These are phyloP conservation scores for Drosophila quadrilineata DNA, from an alignment of 1,140 invertebrate species.

Conservation along the genomic window DNA sequence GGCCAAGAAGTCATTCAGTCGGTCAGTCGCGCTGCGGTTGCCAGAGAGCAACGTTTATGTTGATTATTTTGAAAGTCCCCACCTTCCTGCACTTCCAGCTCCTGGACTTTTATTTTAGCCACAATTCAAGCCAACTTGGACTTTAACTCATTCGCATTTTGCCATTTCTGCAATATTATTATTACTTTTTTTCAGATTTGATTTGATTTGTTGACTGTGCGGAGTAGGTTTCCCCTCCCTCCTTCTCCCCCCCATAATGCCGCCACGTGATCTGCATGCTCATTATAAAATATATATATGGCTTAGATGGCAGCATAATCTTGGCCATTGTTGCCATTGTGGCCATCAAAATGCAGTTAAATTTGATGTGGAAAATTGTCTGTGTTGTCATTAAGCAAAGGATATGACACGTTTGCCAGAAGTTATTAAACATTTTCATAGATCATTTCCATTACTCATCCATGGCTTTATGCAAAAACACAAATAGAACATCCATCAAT, in stretches of 20 bases:
- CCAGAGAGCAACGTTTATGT: constrained; percentile 48
- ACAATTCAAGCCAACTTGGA: constrained; percentile 22
- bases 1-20: constrained; percentile 10
- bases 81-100: not conserved
- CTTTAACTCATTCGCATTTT: constrained; percentile 6
- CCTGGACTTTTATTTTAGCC: constrained; percentile 13
- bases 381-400: constrained; percentile 8
- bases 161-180: not conserved
- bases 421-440: not conserved
- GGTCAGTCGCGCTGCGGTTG: constrained; percentile 31
- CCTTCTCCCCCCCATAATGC: not conserved
- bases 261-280: constrained; percentile 31
- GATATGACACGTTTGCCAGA: not conserved
- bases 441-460: constrained; percentile 17
- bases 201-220: constrained; percentile 40
- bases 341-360: constrained; percentile 31
- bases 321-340: not conserved
- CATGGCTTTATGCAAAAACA: not conserved
- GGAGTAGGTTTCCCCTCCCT: constrained; percentile 7
- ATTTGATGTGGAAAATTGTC: constrained; percentile 22
- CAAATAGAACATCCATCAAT: constrained; percentile 22
- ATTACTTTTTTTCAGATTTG: constrained; percentile 36
- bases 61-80: constrained; percentile 41
- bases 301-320: not conserved
- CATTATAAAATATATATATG: not conserved